phyloP scores from a whole-genome alignment of 2,113 vertebrate species.

The Mola mola region DNA sequence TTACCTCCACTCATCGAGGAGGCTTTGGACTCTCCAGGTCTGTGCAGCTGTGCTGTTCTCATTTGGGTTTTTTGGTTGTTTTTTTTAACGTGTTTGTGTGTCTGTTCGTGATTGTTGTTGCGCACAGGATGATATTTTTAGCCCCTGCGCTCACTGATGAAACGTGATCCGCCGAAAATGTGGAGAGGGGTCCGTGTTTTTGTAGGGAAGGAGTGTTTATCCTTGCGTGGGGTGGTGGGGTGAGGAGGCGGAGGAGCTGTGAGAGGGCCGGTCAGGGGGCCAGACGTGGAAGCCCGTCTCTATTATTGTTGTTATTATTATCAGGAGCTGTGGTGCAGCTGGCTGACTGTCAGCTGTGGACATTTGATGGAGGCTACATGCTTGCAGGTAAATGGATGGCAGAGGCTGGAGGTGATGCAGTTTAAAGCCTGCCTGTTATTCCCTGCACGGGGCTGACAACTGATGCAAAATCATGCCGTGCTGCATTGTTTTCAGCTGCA shows the following conservation, averaged over 20 bases:
- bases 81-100: constrained; percentile 17
- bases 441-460: background rate
- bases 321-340: constrained; percentile 20
- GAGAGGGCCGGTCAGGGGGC: constrained; percentile 50
- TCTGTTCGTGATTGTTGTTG: constrained; percentile 7
- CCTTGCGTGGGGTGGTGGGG: too few relatives aligned
- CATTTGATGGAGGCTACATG: constrained; percentile 50
- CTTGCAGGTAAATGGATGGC: constrained; percentile 63
- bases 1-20: constrained; percentile 82
- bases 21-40: constrained; percentile 80
- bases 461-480: background rate
- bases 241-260: constrained; percentile 29
- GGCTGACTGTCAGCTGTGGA: constrained; percentile 51
- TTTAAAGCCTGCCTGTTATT: background rate
- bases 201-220: constrained; percentile 8
- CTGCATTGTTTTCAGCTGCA: constrained; percentile 10
- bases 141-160: constrained; percentile 36
- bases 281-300: constrained; percentile 35
- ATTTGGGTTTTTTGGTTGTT: constrained; percentile 13
- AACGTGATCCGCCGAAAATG: constrained; percentile 17
- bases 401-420: constrained; percentile 18
- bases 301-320: constrained; percentile 14
- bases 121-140: constrained; percentile 40
- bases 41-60: constrained; percentile 42
- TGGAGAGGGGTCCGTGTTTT: background rate